Conservation (phyloP, 2,888 invertebrate genomes). For the Dromius quadrimaculatus region DNA sequence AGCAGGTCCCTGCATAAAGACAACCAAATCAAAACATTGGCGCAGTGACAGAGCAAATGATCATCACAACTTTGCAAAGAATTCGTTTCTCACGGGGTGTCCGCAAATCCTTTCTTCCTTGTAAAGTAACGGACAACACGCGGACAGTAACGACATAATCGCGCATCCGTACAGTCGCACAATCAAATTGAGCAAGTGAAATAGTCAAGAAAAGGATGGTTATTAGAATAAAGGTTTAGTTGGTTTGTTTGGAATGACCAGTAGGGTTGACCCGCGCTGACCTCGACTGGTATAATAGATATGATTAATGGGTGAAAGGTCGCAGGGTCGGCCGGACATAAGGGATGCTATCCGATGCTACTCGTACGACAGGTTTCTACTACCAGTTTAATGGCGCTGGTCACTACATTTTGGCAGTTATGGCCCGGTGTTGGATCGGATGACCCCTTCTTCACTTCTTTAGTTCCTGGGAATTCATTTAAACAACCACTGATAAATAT, state of each 20-base stretch:
- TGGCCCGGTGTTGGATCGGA: constrained; percentile 38
- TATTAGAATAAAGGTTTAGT: constrained; percentile 49
- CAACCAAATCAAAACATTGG: constrained; percentile 34
- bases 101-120: constrained; percentile 58
- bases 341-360: constrained; percentile 60
- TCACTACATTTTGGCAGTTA: constrained; percentile 28
- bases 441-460: constrained; percentile 7
- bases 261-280: constrained; percentile 58
- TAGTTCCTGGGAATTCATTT: not conserved
- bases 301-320: constrained; percentile 68
- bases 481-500: constrained; percentile 12
- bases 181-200: constrained; percentile 36
- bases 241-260: constrained; percentile 57
- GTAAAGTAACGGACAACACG: constrained; percentile 60
- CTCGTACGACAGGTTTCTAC: constrained; percentile 46
- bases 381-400: constrained; percentile 6
- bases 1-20: not conserved
- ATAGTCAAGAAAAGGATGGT: not conserved
- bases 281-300: constrained; percentile 65
- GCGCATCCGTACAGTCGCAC: constrained; percentile 60
- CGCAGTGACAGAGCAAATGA: constrained; percentile 23
- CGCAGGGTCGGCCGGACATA: constrained; percentile 66
- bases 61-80: constrained; percentile 49
- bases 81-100: constrained; percentile 63
- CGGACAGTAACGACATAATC: constrained; percentile 67